Evolutionary conservation across 2,888 invertebrate species (phyloP).

Genomic region (Alcis repandata): DNA sequence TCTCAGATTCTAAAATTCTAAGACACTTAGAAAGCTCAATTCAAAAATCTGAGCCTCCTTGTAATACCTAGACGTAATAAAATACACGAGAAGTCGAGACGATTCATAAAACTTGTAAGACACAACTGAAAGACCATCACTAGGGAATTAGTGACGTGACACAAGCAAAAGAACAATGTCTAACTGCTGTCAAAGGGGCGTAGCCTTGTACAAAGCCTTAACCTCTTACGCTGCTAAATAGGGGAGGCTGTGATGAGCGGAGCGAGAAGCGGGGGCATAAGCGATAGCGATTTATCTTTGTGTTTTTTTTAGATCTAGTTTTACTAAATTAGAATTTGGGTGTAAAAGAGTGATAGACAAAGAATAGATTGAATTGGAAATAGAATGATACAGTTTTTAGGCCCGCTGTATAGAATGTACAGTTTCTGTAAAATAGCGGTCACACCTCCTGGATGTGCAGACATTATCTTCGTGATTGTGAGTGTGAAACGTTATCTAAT

Average conservation of each 20-base stretch:
- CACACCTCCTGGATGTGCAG: too few relatives aligned
- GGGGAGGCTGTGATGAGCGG: conserved; percentile 42
- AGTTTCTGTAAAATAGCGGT: too few relatives aligned
- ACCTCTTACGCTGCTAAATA: conserved; percentile 54
- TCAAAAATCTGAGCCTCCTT: background rate
- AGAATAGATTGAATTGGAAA: too few relatives aligned
- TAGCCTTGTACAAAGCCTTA: conserved; percentile 72
- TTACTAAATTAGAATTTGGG: too few relatives aligned
- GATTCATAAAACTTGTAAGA: conserved; percentile 10
- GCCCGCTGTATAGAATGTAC: too few relatives aligned
- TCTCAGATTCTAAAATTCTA: too few relatives aligned
- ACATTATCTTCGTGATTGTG: too few relatives aligned
- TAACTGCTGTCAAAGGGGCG: conserved; percentile 69
- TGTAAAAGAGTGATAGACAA: too few relatives aligned
- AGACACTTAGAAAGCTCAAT: too few relatives aligned
- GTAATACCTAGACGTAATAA: background rate
- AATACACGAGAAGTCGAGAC: background rate
- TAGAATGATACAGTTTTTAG: too few relatives aligned
- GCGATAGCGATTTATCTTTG: conserved; percentile 13
- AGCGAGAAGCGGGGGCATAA: conserved; percentile 53
- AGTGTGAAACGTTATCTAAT: too few relatives aligned
- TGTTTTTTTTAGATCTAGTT: background rate
- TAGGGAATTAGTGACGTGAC: conserved; percentile 46
- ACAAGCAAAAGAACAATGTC: conserved; percentile 77
- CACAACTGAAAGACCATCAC: conserved; percentile 27